Percentiles rank a stretch among this genome's conserved stretches.
phyloP scores from a whole-genome alignment of 1,140 invertebrate species.

The Stenopsyche tienmushanensis region DNA sequence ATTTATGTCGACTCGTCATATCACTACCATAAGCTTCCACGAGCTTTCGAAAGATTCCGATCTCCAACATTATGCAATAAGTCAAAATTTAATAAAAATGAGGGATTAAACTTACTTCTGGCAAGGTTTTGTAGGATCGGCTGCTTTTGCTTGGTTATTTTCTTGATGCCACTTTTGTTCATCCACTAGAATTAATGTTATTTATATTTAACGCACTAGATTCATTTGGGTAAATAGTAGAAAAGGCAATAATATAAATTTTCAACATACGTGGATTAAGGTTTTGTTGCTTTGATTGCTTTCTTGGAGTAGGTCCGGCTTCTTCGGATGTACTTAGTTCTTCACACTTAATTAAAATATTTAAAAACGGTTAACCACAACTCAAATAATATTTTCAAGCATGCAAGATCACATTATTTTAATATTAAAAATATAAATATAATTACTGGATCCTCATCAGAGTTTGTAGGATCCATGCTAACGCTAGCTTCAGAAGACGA shows the following conservation, averaged over 20 bases:
- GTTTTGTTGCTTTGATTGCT: conserved; percentile 55
- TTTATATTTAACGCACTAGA: not conserved
- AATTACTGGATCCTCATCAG: conserved; percentile 61
- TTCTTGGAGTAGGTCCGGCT: conserved; percentile 53
- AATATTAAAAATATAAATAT: not conserved
- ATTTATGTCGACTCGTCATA: no score
- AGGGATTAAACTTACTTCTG: conserved; percentile 49
- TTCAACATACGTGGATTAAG: conserved; percentile 47
- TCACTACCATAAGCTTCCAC: no score
- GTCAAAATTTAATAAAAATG: not conserved
- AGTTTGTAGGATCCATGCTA: conserved; percentile 76
- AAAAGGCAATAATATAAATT: not conserved
- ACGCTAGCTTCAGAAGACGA: conserved; percentile 70
- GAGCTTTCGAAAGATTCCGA: no score
- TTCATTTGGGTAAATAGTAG: not conserved
- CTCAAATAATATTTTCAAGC: not conserved
- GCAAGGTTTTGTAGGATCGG: conserved; percentile 44
- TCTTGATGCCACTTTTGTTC: conserved; percentile 48
- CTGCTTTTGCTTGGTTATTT: conserved; percentile 28
- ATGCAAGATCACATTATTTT: not conserved
- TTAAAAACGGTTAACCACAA: not conserved
- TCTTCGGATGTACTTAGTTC: conserved; percentile 56
- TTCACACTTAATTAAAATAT: conserved; percentile 49
- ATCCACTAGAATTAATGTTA: not conserved
- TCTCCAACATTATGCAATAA: not conserved